These are phyloP conservation scores for Coptodon bakossiorum DNA, from an alignment of 2,113 vertebrate species.

Conservation along the genomic window DNA sequence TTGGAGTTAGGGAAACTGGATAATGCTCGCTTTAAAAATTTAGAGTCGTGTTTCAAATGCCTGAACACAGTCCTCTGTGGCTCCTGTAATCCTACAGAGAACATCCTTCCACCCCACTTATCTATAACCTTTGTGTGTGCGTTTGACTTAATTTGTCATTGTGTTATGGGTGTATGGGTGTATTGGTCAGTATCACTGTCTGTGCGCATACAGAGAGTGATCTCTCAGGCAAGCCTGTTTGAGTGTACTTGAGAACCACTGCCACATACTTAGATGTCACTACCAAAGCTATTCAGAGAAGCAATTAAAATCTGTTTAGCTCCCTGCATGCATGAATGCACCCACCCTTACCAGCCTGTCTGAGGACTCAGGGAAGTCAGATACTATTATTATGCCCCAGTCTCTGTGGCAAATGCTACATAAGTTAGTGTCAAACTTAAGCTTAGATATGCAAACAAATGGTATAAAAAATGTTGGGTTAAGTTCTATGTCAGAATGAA, in stretches of 20 bases:
- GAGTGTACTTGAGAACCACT: conserved; percentile 38
- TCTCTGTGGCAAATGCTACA: conserved; percentile 48
- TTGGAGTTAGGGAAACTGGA: conserved; percentile 51
- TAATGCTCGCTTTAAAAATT: conserved; percentile 60
- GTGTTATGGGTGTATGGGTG: conserved; percentile 21
- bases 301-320: conserved; percentile 71
- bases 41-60: conserved; percentile 54
- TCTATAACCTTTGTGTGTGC: conserved; percentile 36
- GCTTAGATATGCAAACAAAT: conserved; percentile 13
- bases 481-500: not conserved
- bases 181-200: conserved; percentile 19
- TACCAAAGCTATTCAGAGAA: conserved; percentile 59
- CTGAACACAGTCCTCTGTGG: conserved; percentile 29
- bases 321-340: conserved; percentile 44
- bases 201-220: not conserved
- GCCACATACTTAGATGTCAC: conserved; percentile 56
- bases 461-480: conserved; percentile 18
- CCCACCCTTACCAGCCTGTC: conserved; percentile 43
- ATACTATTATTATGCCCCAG: conserved; percentile 60
- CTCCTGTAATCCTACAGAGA: conserved; percentile 39
- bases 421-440: conserved; percentile 32
- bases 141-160: conserved; percentile 28
- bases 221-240: conserved; percentile 2
- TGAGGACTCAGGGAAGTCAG: conserved; percentile 48
- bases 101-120: conserved; percentile 34